A percentile compares a stretch with the other conserved stretches of the same genome.
These are phyloP conservation scores for Seira sanloemensis DNA, from an alignment of 2,888 invertebrate genomes.

Conservation along the genomic window DNA sequence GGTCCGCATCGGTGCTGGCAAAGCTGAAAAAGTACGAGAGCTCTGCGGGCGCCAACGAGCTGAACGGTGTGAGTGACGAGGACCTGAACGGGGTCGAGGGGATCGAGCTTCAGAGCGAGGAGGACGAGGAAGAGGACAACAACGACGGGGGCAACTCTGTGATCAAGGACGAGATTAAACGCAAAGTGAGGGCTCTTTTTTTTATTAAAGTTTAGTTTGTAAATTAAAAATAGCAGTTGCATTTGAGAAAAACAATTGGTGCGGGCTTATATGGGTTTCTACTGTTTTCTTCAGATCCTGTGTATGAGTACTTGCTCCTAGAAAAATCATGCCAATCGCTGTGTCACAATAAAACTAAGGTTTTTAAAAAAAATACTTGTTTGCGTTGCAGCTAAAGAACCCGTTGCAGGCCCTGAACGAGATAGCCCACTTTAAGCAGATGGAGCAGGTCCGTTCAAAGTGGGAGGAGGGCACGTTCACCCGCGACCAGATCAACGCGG, in stretches of 20 bases:
- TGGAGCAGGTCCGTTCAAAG: constrained; percentile 70
- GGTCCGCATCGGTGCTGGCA: constrained; percentile 85
- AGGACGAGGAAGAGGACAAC: constrained; percentile 75
- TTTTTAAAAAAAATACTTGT: too few relatives aligned
- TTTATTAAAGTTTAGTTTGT: too few relatives aligned
- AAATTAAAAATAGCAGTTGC: too few relatives aligned
- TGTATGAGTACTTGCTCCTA: too few relatives aligned
- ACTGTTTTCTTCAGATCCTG: too few relatives aligned
- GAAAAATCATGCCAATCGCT: too few relatives aligned
- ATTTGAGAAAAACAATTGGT: too few relatives aligned
- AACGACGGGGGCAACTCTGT: constrained; percentile 79
- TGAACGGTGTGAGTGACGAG: constrained; percentile 79
- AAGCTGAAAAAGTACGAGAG: constrained; percentile 84
- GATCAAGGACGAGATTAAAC: constrained; percentile 77
- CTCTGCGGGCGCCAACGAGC: constrained; percentile 27
- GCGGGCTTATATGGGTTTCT: too few relatives aligned
- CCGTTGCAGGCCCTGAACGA: constrained; percentile 59
- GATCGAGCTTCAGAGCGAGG: constrained; percentile 78
- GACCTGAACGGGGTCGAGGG: constrained; percentile 84
- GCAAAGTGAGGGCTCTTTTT: constrained; percentile 47
- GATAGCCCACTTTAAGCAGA: constrained; percentile 61
- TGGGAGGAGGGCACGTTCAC: constrained; percentile 83
- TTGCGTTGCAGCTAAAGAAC: constrained; percentile 49
- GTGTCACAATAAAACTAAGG: too few relatives aligned
- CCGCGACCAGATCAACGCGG: constrained; percentile 81